Evolutionary conservation across 1,140 invertebrate species (phyloP), one percentile per base, ranked within the genome.

Genomic region (Lethocerus indicus): DNA sequence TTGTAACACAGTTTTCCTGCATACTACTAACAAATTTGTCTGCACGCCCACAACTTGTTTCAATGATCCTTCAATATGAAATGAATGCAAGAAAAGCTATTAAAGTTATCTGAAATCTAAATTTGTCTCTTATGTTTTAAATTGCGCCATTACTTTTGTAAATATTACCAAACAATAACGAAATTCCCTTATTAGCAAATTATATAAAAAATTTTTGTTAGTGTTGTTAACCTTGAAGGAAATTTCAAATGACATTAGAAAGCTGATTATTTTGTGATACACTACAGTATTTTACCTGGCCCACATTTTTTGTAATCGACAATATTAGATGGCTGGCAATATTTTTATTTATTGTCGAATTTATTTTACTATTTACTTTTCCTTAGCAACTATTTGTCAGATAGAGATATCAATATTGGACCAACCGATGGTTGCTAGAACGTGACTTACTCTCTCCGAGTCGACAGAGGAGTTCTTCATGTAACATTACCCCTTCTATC

Each of bases 331-430:
- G n/a, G 7, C 9, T 32, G n/a, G 7, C 9, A 9, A 32, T 32
- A 32, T 32, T 9, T 32, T 9, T 32, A 32, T 32, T 9, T 6
- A 13, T 49, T 37, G 41, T 25, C 18, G 5, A 9, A 42, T 29
- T 21, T 20, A 37, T 21, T 3, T 42, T 14, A 27, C 14, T 46
- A 13, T 35, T 50, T 45, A 37, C 36, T 50, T 24, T 55, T 49
- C 58, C 59, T 62, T 60, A 57, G 55, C 44, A 42, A 0, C 14
- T 37, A 50, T 18, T 52, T 37, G 51, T 5, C 51, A 64, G 60
- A 83, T 87, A 71, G 84, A 87, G 67, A 85, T 87, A 60, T 84
- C 83, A 45, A 77, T 87, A 59, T 68, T 88, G 49, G 83, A 87
- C 62, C 71, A 83, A 60, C 81, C 82, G 21, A 56, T 63, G 24